Evolutionary conservation across 2,888 invertebrate genomes (phyloP).

Genomic region (Drepana falcataria): DNA sequence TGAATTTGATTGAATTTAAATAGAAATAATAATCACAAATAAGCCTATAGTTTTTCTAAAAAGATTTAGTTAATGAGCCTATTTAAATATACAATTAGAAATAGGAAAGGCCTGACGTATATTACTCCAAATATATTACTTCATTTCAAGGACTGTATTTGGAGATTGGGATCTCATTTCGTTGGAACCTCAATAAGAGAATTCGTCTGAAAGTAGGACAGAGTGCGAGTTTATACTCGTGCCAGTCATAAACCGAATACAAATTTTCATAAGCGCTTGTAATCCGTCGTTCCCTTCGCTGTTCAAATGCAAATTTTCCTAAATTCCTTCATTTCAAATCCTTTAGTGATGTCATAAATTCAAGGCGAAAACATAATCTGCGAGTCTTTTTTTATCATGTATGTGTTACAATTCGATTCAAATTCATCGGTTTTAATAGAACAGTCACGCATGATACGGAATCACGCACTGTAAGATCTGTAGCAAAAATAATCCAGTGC

Average conservation of each 20-base stretch:
- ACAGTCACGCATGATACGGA: no score
- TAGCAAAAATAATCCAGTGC: no score
- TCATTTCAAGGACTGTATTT: conserved; percentile 6
- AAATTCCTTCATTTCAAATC: conserved; percentile 43
- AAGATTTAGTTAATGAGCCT: not conserved
- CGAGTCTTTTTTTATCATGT: conserved; percentile 1
- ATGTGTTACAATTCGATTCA: not conserved
- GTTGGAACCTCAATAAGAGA: conserved; percentile 10
- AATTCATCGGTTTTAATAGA: no score
- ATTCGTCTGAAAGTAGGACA: conserved; percentile 12
- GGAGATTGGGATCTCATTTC: conserved; percentile 10
- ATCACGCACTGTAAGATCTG: no score
- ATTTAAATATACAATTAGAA: not conserved
- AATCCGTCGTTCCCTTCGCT: conserved; percentile 30
- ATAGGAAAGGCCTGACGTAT: not conserved
- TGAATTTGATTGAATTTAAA: no score
- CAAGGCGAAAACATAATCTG: conserved; percentile 17
- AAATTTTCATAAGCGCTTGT: conserved; percentile 45
- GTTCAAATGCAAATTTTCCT: conserved; percentile 43
- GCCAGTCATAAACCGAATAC: conserved; percentile 27
- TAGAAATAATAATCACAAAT: no score
- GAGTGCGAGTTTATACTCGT: conserved; percentile 20
- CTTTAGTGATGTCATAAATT: conserved; percentile 43
- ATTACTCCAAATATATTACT: not conserved
- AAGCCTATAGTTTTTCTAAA: not conserved